A percentile compares a stretch with the other conserved stretches of the same genome.
These are phyloP conservation scores for Hypomesus transpacificus DNA, from an alignment of 2,113 vertebrate species.

Conservation along the genomic window DNA sequence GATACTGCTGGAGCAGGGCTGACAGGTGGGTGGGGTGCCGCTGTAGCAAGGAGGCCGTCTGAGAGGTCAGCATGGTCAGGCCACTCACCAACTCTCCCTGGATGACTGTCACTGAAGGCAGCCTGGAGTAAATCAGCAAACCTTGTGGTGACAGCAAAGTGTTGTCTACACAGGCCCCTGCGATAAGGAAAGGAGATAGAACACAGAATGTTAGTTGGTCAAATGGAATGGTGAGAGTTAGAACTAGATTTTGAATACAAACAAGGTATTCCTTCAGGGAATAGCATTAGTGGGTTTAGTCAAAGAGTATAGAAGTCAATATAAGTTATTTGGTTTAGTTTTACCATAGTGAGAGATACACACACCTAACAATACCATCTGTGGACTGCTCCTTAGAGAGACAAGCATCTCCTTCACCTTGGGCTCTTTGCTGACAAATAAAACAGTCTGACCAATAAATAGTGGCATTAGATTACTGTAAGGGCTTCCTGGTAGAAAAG, in stretches of 20 bases:
- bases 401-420: conserved; percentile 84
- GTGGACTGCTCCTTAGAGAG: conserved; percentile 70
- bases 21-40: conserved; percentile 69
- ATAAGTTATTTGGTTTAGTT: too few species aligned
- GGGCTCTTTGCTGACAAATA: conserved; percentile 81
- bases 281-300: too few species aligned
- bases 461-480: conserved; percentile 80
- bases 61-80: conserved; percentile 70
- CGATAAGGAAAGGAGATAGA: neutral
- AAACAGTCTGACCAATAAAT: conserved; percentile 77
- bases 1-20: conserved; percentile 77
- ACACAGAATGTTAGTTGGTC: too few species aligned
- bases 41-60: conserved; percentile 75
- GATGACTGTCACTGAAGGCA: conserved; percentile 68
- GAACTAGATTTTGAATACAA: too few species aligned
- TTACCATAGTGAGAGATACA: neutral
- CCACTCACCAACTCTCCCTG: conserved; percentile 78
- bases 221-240: too few species aligned
- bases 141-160: conserved; percentile 83
- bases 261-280: too few species aligned
- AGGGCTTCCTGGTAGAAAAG: conserved; percentile 70
- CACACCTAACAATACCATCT: conserved; percentile 83
- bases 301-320: too few species aligned
- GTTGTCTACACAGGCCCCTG: conserved; percentile 86
- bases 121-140: conserved; percentile 75